Evolutionary conservation across 2,888 invertebrate species (phyloP), one percentile per base, ranked within the genome.

Genomic region (Malachius bipustulatus): DNA sequence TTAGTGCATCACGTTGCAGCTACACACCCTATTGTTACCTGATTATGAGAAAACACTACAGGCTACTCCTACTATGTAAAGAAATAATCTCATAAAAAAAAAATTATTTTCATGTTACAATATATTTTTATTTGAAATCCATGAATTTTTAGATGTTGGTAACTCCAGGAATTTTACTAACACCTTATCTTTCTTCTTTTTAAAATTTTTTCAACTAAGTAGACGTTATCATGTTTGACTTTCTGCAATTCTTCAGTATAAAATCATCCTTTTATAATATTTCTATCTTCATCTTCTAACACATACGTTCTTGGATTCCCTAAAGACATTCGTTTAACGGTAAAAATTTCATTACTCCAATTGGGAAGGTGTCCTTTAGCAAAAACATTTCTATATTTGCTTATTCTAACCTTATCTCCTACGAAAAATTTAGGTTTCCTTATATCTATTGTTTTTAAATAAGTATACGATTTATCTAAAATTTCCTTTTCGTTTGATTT

Each of bases 361-460:
- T 36, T 37, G 11, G 37, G 37, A 9, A 16, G 26, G 16, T 33
- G 32, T 13, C 14, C 9, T 34, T 37, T 37, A 14, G 24, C 37
- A 34, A 37, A 37, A 16, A 36, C 14, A n/a, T 14, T 14, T 36
- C 24, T 19, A 24, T 9, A 4, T 19, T 33, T 34, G 4, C 13
- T 13, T 11, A 36, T 33, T 8, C 36, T 11, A 3, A 36, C 36
- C 14, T 10, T n/a, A 36, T 34, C 36, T 13, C 26, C 26, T 4
- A 36, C n/a, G 31, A 32, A 4, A 26, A 36, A 36, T 36, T 34
- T 36, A n/a, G n/a, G n/a, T n/a, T n/a, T n/a, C n/a, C n/a, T n/a
- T n/a, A n/a, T n/a, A n/a, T n/a, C n/a, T n/a, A n/a, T n/a, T 24
- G n/a, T 10, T 24, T 33, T 24, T 16, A 11, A 16, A 24, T 24